Conservation (phyloP, 2,797 vertebrate genomes). For the Clarias fuscus region DNA sequence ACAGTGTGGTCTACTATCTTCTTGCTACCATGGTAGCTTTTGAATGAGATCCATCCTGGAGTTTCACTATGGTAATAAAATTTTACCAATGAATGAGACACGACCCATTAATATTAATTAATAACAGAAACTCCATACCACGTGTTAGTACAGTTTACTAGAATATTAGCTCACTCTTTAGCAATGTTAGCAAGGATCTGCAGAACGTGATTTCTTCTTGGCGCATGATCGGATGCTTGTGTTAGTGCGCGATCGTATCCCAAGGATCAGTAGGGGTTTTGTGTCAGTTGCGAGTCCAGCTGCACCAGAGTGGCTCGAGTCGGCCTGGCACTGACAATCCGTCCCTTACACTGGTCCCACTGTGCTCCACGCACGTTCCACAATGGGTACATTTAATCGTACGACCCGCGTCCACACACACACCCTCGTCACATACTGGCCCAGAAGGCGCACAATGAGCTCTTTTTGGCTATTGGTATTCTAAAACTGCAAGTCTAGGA, state of each 20-base stretch:
- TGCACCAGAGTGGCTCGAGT: slow-evolving; percentile 75
- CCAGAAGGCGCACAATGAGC: slow-evolving; percentile 57
- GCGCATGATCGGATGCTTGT: slow-evolving; percentile 9
- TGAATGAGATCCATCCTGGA: neutral
- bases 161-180: neutral
- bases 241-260: slow-evolving; percentile 26
- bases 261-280: slow-evolving; percentile 39
- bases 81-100: neutral
- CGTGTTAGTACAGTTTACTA: neutral
- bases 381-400: slow-evolving; percentile 67
- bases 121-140: neutral
- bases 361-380: slow-evolving; percentile 74
- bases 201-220: neutral
- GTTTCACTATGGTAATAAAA: neutral
- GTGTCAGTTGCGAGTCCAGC: slow-evolving; percentile 73
- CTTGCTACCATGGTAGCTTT: neutral
- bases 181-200: neutral
- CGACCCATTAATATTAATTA: neutral
- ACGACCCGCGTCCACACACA: slow-evolving; percentile 40
- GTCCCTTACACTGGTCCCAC: slow-evolving; percentile 82
- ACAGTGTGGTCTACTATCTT: neutral
- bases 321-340: slow-evolving; percentile 89
- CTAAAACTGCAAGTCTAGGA: slow-evolving; percentile 52
- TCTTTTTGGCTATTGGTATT: slow-evolving; percentile 58
- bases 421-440: slow-evolving; percentile 47